Percentiles rank a stretch among this genome's conserved stretches.
These are phyloP conservation scores for Henricia sp. DNA, from an alignment of 53 echinoderm and acorn worm species.

Conservation along the genomic window DNA sequence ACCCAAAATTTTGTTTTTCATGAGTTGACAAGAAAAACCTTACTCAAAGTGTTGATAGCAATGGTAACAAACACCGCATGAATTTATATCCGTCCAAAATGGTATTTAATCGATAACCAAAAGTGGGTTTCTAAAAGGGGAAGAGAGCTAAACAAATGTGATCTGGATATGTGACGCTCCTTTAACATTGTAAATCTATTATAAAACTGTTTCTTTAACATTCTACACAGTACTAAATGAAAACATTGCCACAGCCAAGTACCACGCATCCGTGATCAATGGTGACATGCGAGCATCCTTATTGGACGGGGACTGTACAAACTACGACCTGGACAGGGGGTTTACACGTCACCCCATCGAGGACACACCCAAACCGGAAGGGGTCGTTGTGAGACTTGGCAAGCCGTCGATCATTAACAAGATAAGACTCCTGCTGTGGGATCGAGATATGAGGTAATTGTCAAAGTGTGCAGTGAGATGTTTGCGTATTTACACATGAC, in stretches of 20 bases:
- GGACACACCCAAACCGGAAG: slow-evolving; percentile 75
- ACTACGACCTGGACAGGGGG: slow-evolving; percentile 97
- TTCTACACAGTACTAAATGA: slow-evolving; percentile 89
- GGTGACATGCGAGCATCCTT: slow-evolving; percentile 93
- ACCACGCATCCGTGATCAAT: slow-evolving; percentile 82
- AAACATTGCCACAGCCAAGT: slow-evolving; percentile 81
- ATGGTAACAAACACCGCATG: too few relatives aligned
- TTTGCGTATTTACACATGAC: background rate
- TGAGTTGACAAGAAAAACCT: too few relatives aligned
- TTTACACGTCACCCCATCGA: slow-evolving; percentile 98
- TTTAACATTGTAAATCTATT: too few relatives aligned
- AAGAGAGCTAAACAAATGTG: too few relatives aligned
- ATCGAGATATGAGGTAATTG: slow-evolving; percentile 89
- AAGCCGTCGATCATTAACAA: slow-evolving; percentile 95
- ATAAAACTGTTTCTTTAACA: too few relatives aligned
- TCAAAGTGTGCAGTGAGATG: background rate
- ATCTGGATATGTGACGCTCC: too few relatives aligned
- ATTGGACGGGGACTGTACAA: slow-evolving; percentile 90
- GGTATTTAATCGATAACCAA: background rate
- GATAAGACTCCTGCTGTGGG: slow-evolving; percentile 91
- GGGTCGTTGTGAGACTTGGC: slow-evolving; percentile 94
- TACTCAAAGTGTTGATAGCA: too few relatives aligned
- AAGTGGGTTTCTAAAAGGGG: too few relatives aligned
- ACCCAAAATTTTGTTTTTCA: too few relatives aligned
- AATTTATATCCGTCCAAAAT: too few relatives aligned